Evolutionary conservation across 2,797 vertebrate species (phyloP), one percentile per base, ranked within the genome.

Genomic region (Sparidentex hasta): DNA sequence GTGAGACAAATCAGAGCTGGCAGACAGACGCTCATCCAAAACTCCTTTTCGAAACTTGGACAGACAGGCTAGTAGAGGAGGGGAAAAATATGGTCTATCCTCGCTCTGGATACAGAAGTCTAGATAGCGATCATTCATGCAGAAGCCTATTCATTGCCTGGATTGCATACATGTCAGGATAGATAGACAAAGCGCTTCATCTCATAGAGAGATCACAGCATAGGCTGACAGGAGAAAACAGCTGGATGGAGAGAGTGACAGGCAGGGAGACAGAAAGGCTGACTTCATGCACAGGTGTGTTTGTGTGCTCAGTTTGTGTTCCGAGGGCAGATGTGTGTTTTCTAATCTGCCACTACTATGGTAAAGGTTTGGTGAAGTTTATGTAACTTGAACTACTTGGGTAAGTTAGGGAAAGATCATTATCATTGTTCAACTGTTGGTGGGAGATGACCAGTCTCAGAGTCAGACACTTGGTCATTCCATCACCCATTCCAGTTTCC

Each of bases 1-100:
- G 57, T 69, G 93, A 88, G 79, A 63, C 38, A 11, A 69, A 88
- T 88, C 63, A 50, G 77, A 46, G 56, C 38, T 90, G 92, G 73
- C 90, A 88, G 88, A 43, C 50, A 52, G 70, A 71, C 23, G 11
- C n/a, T 59, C 44, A 33, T 62, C 59, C 61, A 38, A 41, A 47
- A 47, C 44, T 68, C 65, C n/a, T 65, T 43, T 38, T 7, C 21
- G 55, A 80, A 66, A 41, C 55, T 77, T 20, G 57, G 76, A 56
- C 75, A 0, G 79, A 82, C 78, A 68, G 62, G 58, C 67, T 66
- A 82, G 67, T 57, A 41, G 74, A 71, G 27, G 33, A 76, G 16
- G 17, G 23, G 71, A 46, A 46, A 44, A 70, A 72, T 56, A 43
- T 66, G 41, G 71, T 74, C 41, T 1, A 16, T 66, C 61, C 65